A percentile compares a stretch with the other conserved stretches of the same genome.
Conservation (phyloP, 2,113 vertebrate species). For the Ploceus nigricollis region DNA sequence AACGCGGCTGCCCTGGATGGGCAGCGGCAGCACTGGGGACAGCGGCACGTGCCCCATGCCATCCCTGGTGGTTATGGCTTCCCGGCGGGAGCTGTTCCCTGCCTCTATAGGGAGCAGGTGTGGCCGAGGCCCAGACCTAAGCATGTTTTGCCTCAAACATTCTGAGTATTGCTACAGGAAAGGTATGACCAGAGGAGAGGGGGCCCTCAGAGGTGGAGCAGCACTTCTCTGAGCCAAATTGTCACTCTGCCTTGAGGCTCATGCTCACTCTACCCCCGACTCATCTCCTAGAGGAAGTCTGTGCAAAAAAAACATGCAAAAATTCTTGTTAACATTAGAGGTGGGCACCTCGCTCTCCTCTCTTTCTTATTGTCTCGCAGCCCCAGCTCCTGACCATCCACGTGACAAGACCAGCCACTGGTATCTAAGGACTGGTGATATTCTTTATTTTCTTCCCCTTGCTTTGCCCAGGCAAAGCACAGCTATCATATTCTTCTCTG, state of each 20-base stretch:
- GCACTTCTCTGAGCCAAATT: not conserved
- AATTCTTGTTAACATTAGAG: not conserved
- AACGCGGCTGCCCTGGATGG: accelerated
- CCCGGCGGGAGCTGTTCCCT: accelerated
- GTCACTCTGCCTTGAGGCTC: accelerated
- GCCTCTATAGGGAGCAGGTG: accelerated
- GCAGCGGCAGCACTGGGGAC: not conserved
- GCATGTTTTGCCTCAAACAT: not conserved
- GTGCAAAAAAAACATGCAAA: not conserved
- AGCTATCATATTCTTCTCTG: not conserved
- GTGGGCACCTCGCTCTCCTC: accelerated
- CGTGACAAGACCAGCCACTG: accelerated
- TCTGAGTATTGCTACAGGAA: not conserved
- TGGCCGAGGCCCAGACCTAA: accelerated
- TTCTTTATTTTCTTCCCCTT: not conserved
- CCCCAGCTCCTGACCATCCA: not conserved
- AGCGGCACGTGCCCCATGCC: accelerated
- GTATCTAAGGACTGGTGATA: not conserved
- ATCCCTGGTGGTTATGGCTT: not conserved
- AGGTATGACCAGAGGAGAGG: not conserved
- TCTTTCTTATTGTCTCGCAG: not conserved
- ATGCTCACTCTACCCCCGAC: accelerated
- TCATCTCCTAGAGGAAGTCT: not conserved
- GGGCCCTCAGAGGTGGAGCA: not conserved
- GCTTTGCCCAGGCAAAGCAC: not conserved